phyloP scores from a whole-genome alignment of 37 sponge, comb jelly and placozoan species.

The Cliona cf. orientalis region DNA sequence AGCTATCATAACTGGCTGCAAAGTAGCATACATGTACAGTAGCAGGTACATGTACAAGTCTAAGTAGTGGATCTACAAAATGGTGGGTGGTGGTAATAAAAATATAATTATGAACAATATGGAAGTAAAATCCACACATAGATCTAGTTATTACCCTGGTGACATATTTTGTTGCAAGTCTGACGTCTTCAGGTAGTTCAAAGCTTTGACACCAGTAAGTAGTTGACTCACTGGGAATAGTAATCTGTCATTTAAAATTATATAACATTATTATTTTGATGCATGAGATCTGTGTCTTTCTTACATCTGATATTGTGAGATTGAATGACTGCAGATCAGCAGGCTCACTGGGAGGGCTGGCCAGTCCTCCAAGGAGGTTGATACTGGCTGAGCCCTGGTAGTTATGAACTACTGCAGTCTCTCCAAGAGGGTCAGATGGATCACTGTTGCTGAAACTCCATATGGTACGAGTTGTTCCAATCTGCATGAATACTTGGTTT shows the following conservation, averaged over 20 bases:
- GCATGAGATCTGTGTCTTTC: not conserved
- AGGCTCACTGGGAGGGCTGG: not conserved
- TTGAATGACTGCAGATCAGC: not conserved
- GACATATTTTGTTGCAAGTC: not conserved
- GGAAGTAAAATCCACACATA: too few species aligned
- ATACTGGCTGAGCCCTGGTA: not conserved
- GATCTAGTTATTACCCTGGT: not conserved
- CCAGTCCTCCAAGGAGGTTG: not conserved
- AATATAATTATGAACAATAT: too few species aligned
- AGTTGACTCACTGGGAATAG: not conserved
- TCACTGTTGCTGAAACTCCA: not conserved
- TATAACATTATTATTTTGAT: not conserved
- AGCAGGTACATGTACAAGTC: too few species aligned
- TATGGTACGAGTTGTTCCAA: not conserved
- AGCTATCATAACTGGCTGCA: too few species aligned
- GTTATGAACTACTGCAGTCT: not conserved
- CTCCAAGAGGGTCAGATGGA: not conserved
- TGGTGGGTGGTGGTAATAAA: too few species aligned
- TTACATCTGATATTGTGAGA: not conserved
- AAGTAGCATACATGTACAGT: too few species aligned
- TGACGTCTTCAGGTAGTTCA: conserved; percentile 3
- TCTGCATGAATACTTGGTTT: too few species aligned
- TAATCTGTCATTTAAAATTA: not conserved
- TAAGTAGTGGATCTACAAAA: too few species aligned
- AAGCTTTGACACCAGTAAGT: conserved; percentile 15